Conservation (phyloP, 35 echinoderm and acorn worm genomes). For the Apostichopus japonicus region DNA sequence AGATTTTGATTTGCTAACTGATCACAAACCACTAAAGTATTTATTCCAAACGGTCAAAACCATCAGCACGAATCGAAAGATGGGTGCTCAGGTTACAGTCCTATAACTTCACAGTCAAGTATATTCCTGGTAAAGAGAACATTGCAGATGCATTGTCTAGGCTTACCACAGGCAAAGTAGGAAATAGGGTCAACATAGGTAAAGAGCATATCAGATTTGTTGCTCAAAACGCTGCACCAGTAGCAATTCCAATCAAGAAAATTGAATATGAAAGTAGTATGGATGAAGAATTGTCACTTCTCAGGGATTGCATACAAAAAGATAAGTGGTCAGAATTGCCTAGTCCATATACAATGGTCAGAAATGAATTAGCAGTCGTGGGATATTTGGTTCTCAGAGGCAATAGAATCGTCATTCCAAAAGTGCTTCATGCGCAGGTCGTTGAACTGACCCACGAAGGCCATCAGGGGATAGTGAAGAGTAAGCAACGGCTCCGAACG, state of each 20-base stretch:
- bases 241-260: background rate
- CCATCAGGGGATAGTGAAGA: background rate
- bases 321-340: background rate
- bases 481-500: slow-evolving; percentile 23
- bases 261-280: background rate
- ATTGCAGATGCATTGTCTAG: slow-evolving; percentile 54
- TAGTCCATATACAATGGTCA: background rate
- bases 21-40: slow-evolving; percentile 2
- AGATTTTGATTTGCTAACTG: slow-evolving; percentile 2
- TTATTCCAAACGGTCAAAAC: background rate
- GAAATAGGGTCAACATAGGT: background rate
- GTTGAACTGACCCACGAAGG: no score
- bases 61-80: background rate
- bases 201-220: background rate
- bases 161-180: background rate
- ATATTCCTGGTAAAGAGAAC: slow-evolving; percentile 38
- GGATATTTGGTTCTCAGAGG: background rate
- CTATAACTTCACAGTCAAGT: background rate
- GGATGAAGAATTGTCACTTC: background rate
- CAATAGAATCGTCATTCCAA: background rate
- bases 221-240: background rate
- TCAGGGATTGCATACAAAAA: background rate
- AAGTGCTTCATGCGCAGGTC: background rate
- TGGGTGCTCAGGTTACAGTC: background rate
- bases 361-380: slow-evolving; percentile 30